phyloP scores from a whole-genome alignment of 2,888 invertebrate genomes.

The Mimumesa dahlbomi region DNA sequence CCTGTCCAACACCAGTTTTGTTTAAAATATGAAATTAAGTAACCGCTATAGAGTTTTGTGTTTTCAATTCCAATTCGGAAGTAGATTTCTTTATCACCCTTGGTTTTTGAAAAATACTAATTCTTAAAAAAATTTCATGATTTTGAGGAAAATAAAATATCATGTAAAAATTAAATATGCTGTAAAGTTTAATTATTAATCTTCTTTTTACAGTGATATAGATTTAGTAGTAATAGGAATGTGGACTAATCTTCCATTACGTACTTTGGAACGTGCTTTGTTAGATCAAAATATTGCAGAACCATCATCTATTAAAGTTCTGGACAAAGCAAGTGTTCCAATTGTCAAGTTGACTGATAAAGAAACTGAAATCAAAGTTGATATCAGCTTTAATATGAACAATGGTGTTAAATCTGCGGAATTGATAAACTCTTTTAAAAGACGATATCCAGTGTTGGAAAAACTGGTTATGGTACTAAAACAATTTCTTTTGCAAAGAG shows the following conservation, averaged over 20 bases:
- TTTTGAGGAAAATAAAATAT: no score
- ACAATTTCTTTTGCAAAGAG: slow-evolving; percentile 98
- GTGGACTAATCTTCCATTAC: slow-evolving; percentile 95
- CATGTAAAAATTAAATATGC: no score
- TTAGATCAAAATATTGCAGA: slow-evolving; percentile 94
- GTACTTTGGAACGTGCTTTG: slow-evolving; percentile 94
- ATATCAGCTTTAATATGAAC: slow-evolving; percentile 99
- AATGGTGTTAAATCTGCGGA: slow-evolving; percentile 98
- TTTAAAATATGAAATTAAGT: no score
- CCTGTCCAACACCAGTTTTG: no score
- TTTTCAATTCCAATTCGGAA: no score
- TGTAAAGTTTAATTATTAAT: background rate
- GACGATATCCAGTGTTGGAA: slow-evolving; percentile 93
- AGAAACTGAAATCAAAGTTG: slow-evolving; percentile 90
- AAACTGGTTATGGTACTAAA: slow-evolving; percentile 98
- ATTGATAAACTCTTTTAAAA: slow-evolving; percentile 95
- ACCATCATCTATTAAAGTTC: slow-evolving; percentile 94
- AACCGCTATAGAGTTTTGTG: no score
- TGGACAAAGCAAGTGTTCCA: slow-evolving; percentile 99
- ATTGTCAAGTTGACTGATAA: slow-evolving; percentile 98
- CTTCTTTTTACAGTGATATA: slow-evolving; percentile 83
- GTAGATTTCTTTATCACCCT: no score
- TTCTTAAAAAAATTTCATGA: no score
- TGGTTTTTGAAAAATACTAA: no score
- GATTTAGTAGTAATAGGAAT: slow-evolving; percentile 85